Evolutionary conservation across 2,797 vertebrate genomes (phyloP).

Genomic region (Heteromormyrus szaboi): DNA sequence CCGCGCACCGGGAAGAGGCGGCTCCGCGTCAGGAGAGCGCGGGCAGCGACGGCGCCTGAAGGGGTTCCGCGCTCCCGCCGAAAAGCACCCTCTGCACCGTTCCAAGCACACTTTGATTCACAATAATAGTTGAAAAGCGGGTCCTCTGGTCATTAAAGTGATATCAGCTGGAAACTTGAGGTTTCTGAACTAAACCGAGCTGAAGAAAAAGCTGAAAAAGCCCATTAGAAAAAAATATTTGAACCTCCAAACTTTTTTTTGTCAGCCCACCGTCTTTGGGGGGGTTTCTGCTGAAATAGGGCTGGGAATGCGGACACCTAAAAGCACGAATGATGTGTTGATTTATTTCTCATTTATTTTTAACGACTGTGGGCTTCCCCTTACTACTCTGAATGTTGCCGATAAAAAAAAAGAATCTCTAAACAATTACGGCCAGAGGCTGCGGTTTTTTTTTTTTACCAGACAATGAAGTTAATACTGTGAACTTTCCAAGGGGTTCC

Average conservation of each 20-base stretch:
- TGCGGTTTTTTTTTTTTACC: not conserved
- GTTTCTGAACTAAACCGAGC: not conserved
- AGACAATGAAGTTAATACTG: not conserved
- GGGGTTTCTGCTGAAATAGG: not conserved
- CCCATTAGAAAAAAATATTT: not conserved
- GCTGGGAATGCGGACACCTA: not conserved
- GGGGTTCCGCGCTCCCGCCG: not conserved
- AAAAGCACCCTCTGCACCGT: not conserved
- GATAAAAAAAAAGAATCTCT: not conserved
- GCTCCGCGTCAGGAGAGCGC: not conserved
- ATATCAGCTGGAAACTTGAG: not conserved
- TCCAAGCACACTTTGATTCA: not conserved
- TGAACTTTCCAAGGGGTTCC: not conserved
- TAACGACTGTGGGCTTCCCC: not conserved
- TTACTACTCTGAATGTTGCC: not conserved
- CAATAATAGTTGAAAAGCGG: not conserved
- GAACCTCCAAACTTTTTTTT: not conserved
- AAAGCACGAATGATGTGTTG: not conserved
- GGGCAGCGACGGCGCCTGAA: not conserved
- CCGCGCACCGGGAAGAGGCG: slow-evolving; percentile 14
- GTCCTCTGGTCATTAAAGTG: not conserved
- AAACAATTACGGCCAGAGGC: not conserved
- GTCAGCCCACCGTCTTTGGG: not conserved
- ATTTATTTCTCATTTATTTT: not conserved
- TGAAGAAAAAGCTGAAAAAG: not conserved